Percentiles rank a stretch among this genome's conserved stretches.
These are phyloP conservation scores for Argentina silus DNA, from an alignment of 2,797 vertebrate genomes.

Conservation along the genomic window DNA sequence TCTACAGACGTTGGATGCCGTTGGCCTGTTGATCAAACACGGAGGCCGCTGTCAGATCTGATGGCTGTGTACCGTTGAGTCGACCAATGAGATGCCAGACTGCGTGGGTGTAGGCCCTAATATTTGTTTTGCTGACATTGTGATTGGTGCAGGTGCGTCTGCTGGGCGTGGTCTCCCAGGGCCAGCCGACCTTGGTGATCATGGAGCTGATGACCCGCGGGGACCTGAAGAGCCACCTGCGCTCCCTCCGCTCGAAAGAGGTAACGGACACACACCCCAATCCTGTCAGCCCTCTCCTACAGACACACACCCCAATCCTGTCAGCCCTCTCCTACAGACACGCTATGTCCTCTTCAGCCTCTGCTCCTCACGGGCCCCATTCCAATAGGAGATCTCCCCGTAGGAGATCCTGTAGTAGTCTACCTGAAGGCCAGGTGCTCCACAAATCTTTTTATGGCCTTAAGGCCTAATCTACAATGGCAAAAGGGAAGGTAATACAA, in stretches of 20 bases:
- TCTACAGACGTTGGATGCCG: too few relatives aligned
- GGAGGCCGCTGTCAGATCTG: neutral
- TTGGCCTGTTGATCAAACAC: neutral
- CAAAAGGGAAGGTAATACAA: too few relatives aligned
- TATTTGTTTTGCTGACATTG: neutral
- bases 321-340: neutral
- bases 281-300: neutral
- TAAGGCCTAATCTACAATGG: too few relatives aligned
- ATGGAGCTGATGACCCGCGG: slow-evolving; percentile 99
- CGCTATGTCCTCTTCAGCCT: neutral
- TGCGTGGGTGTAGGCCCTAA: neutral
- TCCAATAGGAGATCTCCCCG: too few relatives aligned
- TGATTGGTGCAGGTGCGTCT: slow-evolving; percentile 86
- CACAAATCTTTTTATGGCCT: too few relatives aligned
- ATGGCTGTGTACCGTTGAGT: neutral
- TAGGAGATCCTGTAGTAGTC: too few relatives aligned
- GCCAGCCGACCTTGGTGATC: slow-evolving; percentile 96
- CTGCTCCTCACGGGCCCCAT: neutral
- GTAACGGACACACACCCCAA: slow-evolving; percentile 64
- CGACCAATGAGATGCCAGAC: too few relatives aligned
- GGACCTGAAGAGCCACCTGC: slow-evolving; percentile 95
- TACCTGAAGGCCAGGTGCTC: too few relatives aligned
- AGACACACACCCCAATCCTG: neutral
- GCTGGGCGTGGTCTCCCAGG: slow-evolving; percentile 96
- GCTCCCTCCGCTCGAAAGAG: slow-evolving; percentile 92